These are phyloP conservation scores for Fukomys damarensis DNA, from an alignment of 2,113 vertebrate genomes.

Conservation along the genomic window DNA sequence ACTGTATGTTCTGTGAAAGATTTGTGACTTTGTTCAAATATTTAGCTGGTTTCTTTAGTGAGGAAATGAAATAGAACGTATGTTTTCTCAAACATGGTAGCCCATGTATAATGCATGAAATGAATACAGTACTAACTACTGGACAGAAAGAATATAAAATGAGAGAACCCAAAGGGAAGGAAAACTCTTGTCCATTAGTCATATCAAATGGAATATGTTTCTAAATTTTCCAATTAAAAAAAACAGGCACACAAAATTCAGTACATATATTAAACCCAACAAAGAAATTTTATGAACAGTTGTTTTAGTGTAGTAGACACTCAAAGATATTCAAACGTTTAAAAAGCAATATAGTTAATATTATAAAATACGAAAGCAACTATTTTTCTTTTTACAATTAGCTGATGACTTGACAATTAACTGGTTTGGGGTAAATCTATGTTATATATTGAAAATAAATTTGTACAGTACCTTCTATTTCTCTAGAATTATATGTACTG, in stretches of 20 bases:
- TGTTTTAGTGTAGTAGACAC: background rate
- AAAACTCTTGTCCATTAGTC: background rate
- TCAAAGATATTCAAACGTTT: constrained; percentile 24
- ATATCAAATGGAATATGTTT: background rate
- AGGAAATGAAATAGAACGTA: constrained; percentile 42
- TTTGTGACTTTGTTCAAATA: background rate
- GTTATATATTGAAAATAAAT: background rate
- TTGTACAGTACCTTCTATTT: background rate
- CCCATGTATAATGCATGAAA: background rate
- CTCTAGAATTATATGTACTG: constrained; percentile 47
- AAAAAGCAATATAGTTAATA: background rate
- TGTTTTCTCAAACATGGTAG: constrained; percentile 2
- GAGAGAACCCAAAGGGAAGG: background rate
- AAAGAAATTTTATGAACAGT: constrained; percentile 1
- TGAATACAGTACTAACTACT: background rate
- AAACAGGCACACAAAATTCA: background rate
- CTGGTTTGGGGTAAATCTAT: constrained; percentile 4
- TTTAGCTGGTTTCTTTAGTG: background rate
- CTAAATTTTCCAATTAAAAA: background rate
- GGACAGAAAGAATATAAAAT: background rate
- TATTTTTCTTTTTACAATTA: background rate
- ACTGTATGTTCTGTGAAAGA: background rate
- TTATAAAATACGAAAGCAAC: background rate
- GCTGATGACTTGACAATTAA: background rate
- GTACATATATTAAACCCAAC: constrained; percentile 24